Evolutionary conservation across 1,140 invertebrate genomes (phyloP).

Genomic region (Drosophila nannoptera): DNA sequence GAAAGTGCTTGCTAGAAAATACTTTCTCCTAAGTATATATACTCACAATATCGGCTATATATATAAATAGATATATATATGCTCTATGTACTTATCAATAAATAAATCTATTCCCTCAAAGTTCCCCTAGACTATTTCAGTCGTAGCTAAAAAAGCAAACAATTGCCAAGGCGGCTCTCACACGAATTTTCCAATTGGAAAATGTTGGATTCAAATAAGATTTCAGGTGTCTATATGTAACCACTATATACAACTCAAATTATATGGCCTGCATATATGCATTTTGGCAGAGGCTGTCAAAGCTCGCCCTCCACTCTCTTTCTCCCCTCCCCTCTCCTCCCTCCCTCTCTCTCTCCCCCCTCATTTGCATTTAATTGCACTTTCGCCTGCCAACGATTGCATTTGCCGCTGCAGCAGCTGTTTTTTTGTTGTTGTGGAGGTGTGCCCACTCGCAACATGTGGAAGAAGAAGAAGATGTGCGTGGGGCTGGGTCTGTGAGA

Average conservation of each 20-base stretch:
- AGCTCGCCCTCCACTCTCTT: background rate
- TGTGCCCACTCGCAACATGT: constrained; percentile 29
- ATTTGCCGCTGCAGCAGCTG: constrained; percentile 17
- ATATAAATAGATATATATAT: background rate
- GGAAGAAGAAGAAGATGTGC: background rate
- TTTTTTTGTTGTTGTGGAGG: constrained; percentile 36
- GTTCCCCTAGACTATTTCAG: too few relatives aligned
- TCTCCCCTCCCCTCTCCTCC: background rate
- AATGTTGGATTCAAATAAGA: background rate
- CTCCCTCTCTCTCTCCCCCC: background rate
- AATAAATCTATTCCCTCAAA: background rate
- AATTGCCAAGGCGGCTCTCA: too few relatives aligned
- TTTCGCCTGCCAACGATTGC: constrained; percentile 29
- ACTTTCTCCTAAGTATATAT: too few relatives aligned
- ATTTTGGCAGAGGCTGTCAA: constrained; percentile 15
- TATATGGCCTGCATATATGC: background rate
- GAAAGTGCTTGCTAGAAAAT: too few relatives aligned
- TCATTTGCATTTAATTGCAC: constrained; percentile 51
- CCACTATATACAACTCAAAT: too few relatives aligned
- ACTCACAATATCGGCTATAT: background rate
- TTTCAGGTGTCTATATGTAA: too few relatives aligned
- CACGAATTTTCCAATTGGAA: background rate
- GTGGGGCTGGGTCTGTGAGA: constrained; percentile 23
- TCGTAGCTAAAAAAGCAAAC: too few relatives aligned
- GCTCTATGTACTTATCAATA: background rate